Evolutionary conservation across 53 echinoderm and acorn worm genomes (phyloP).

Genomic region (Mesocentrotus franciscanus): DNA sequence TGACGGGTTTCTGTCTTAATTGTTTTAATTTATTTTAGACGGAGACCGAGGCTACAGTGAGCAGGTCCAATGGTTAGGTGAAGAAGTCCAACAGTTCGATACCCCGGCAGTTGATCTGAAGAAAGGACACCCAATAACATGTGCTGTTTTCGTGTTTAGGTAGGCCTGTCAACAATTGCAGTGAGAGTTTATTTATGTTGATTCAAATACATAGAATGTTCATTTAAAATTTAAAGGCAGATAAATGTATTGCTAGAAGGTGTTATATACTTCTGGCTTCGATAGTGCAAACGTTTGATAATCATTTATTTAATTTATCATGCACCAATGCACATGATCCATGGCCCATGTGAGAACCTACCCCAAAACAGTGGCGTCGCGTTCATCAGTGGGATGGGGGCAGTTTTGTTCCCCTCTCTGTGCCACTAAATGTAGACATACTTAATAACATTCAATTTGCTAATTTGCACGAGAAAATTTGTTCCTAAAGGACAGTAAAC

Average conservation of each 20-base stretch:
- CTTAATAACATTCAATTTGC: too few species aligned
- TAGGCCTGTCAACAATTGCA: background rate
- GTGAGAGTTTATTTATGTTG: background rate
- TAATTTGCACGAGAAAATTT: too few species aligned
- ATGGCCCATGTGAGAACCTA: background rate
- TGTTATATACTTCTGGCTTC: too few species aligned
- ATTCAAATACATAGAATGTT: too few species aligned
- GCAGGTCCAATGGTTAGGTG: background rate
- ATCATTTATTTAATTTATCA: too few species aligned
- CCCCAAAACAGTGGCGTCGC: too few species aligned
- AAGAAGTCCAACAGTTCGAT: background rate
- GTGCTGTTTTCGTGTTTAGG: conserved; percentile 41
- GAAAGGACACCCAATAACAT: background rate
- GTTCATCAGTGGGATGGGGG: background rate
- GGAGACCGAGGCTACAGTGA: conserved; percentile 37
- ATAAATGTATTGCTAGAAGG: background rate
- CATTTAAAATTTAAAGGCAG: background rate
- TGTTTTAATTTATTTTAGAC: background rate
- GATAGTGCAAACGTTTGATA: too few species aligned
- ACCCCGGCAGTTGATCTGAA: background rate
- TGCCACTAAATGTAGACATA: background rate
- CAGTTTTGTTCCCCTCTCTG: background rate
- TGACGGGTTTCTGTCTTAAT: background rate
- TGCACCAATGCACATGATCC: too few species aligned
- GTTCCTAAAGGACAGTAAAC: too few species aligned